Evolutionary conservation across 2,888 invertebrate genomes (phyloP).

Genomic region (Molorchus minor): DNA sequence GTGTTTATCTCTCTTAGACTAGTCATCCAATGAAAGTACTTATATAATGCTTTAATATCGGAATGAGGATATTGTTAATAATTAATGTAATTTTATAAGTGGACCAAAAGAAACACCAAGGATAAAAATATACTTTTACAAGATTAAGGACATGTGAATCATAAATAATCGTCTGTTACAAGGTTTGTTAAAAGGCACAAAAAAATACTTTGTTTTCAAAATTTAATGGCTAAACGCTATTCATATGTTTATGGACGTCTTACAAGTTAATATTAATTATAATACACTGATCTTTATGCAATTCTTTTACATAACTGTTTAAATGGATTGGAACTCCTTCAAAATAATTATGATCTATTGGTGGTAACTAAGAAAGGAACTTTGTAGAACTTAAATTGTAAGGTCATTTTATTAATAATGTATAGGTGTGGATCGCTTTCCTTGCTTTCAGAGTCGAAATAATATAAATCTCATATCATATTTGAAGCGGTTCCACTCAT

Average conservation of each 20-base stretch:
- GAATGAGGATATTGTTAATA: neutral
- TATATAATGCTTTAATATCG: neutral
- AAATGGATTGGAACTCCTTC: too few relatives aligned
- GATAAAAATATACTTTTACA: neutral
- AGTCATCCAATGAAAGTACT: neutral
- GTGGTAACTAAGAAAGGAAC: too few relatives aligned
- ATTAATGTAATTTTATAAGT: neutral
- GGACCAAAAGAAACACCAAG: neutral
- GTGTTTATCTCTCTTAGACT: constrained; percentile 3
- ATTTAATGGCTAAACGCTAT: neutral
- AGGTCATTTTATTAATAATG: too few relatives aligned
- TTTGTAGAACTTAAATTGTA: too few relatives aligned
- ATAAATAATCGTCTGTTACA: neutral
- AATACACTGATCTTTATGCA: too few relatives aligned
- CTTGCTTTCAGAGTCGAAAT: too few relatives aligned
- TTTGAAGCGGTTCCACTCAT: too few relatives aligned
- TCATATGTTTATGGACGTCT: neutral
- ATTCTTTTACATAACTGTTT: too few relatives aligned
- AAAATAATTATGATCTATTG: too few relatives aligned
- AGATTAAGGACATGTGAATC: neutral
- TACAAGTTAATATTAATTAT: too few relatives aligned
- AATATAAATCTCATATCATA: too few relatives aligned
- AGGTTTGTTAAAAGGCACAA: neutral
- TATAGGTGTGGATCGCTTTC: too few relatives aligned
- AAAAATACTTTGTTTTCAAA: neutral